Conservation (phyloP, 2,888 invertebrate genomes). For the Oscheius myriophilus region DNA sequence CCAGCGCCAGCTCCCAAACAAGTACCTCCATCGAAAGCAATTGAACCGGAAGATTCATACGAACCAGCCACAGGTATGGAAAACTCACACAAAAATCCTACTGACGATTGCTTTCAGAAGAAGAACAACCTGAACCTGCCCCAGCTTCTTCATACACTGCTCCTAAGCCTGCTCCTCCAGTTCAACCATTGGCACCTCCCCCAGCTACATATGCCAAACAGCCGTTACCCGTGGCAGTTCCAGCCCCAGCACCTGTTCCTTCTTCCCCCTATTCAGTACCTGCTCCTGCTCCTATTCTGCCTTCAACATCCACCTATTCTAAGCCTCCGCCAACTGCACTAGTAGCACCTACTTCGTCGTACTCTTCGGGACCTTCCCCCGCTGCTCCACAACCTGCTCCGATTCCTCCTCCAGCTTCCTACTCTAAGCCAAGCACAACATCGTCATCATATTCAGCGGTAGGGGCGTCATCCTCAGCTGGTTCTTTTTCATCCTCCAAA, state of each 20-base stretch:
- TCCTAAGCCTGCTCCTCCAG: neutral
- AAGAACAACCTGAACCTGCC: constrained; percentile 1
- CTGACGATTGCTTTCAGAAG: neutral
- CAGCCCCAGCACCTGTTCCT: constrained; percentile 22
- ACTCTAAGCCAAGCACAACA: neutral
- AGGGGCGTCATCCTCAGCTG: neutral
- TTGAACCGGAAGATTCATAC: neutral
- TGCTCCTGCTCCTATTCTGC: constrained; percentile 6
- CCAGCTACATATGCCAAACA: neutral
- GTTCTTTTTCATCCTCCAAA: neutral
- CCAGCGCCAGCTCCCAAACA: neutral
- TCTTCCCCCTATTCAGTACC: neutral
- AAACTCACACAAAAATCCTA: too few species aligned
- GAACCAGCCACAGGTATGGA: neutral
- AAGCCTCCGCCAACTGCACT: neutral
- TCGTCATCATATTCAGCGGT: neutral
- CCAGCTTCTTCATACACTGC: neutral
- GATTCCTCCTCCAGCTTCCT: constrained; percentile 8
- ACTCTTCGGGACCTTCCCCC: neutral
- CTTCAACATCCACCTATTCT: neutral
- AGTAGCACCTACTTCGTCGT: neutral
- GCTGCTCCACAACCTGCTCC: constrained; percentile 11
- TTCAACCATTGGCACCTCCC: neutral
- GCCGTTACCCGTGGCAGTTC: constrained; percentile 1
- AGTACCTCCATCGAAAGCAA: neutral